A percentile compares a stretch with the other conserved stretches of the same genome.
These are phyloP conservation scores for Micropoecilia bifurca DNA, from an alignment of 2,797 vertebrate species.

Conservation along the genomic window DNA sequence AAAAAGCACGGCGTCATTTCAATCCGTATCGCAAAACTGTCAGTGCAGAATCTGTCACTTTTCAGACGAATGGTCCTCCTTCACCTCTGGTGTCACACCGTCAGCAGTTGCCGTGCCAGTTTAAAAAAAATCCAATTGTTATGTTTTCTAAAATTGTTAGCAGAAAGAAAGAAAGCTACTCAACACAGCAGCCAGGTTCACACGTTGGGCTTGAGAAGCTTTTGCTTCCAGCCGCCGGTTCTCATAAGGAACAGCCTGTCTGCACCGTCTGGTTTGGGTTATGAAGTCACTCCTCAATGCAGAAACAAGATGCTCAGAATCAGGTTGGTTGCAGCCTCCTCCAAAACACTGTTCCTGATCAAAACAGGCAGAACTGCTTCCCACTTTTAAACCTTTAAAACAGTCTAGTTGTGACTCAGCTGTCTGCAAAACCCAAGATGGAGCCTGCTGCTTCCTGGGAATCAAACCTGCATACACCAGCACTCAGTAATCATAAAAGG, in stretches of 20 bases:
- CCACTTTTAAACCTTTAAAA: conserved; percentile 29
- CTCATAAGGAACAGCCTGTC: conserved; percentile 51
- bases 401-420: not conserved
- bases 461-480: conserved; percentile 25
- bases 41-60: conserved; percentile 34
- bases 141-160: conserved; percentile 28
- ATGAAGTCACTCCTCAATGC: conserved; percentile 55
- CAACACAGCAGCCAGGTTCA: conserved; percentile 34
- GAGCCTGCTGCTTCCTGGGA: not conserved
- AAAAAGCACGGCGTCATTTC: conserved; percentile 24
- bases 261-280: conserved; percentile 64
- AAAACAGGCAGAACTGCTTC: conserved; percentile 32
- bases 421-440: not conserved
- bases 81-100: conserved; percentile 27
- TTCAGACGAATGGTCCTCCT: conserved; percentile 29
- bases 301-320: conserved; percentile 54
- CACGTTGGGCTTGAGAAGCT: conserved; percentile 34
- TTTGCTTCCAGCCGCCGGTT: conserved; percentile 42
- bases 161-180: conserved; percentile 37
- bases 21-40: conserved; percentile 38
- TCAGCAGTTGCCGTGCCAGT: conserved; percentile 31
- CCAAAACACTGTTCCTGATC: conserved; percentile 54
- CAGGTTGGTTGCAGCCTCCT: conserved; percentile 59
- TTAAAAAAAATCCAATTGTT: conserved; percentile 1
- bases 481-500: conserved; percentile 36